Base-by-base conservation (phyloP, 2,113 vertebrate genomes). In the Tinamus guttatus region DNA sequence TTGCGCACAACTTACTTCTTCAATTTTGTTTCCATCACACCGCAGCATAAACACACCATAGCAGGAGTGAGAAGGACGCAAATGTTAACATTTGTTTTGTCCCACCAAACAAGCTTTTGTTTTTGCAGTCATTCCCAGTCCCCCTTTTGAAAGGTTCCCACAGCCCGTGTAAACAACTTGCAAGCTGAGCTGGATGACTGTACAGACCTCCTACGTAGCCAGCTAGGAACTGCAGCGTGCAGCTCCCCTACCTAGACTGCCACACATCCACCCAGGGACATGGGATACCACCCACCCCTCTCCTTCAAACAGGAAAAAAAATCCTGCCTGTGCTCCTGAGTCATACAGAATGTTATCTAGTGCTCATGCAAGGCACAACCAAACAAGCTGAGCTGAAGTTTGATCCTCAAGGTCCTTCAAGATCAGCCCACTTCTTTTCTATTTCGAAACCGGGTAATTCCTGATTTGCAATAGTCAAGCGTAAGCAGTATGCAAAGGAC, bases 111-210 rank as follows among this genome's bases (percentile, higher is more conserved):
- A 87, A 91, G 91, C 95, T 94, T 94, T 95, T 96, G 91, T 94
- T 96, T 95, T 92, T 84, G 62, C 89, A 95, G 81, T 65, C 77
- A 82, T 92, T 96, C 96, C 84, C 93, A 96, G 91, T 58, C 69
- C 90, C 77, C 88, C 79, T 79, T 95, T 79, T 1, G 13, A 96
- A 97, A 93, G 78, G 91, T 97, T 97, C 95, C 95, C 96, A 96
- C 91, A 97, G 81, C 47, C 84, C 36, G 0, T 73, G 81, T 96
- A 95, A 97, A 97, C 94, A 96, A 47, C 89, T 60, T 0, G 1
- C 83, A 89, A 93, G 91, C 91, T 60, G 89, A 94, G 93, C 13
- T 0, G 69, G 74, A 96, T 96, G 93, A 97, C 89, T 97, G 86
- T 73, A 81, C 9, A 0, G 64, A 89, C 93, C 95, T 92, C 93